phyloP scores from a whole-genome alignment of 2,888 invertebrate genomes.

The Chesias legatella region DNA sequence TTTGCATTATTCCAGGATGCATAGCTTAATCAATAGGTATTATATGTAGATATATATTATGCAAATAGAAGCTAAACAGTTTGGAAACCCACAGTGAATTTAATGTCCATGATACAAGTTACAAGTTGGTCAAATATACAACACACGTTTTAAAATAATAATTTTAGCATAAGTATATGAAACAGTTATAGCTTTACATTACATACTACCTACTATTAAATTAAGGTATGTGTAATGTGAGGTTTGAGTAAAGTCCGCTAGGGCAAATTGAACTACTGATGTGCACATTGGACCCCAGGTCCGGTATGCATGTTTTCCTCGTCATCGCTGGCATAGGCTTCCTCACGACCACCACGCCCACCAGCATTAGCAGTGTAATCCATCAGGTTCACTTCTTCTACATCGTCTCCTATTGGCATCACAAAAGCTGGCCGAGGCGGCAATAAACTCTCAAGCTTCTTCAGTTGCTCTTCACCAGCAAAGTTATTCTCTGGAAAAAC shows the following conservation, averaged over 20 bases:
- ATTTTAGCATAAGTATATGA: conserved; percentile 42
- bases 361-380: conserved; percentile 85
- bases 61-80: conserved; percentile 22
- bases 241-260: conserved; percentile 56
- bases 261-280: conserved; percentile 83
- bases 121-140: conserved; percentile 39
- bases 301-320: conserved; percentile 79
- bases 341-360: conserved; percentile 78
- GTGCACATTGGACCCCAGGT: conserved; percentile 88
- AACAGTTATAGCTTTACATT: conserved; percentile 50
- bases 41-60: conserved; percentile 3
- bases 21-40: no score
- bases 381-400: conserved; percentile 91
- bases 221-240: conserved; percentile 41
- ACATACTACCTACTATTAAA: conserved; percentile 64
- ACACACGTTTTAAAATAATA: conserved; percentile 39
- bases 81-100: conserved; percentile 30
- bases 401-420: conserved; percentile 89
- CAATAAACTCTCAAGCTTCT: conserved; percentile 86
- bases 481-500: conserved; percentile 92
- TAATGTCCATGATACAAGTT: conserved; percentile 25
- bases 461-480: conserved; percentile 82
- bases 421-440: conserved; percentile 85
- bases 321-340: conserved; percentile 87
- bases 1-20: not conserved